Evolutionary conservation across 2,888 invertebrate species (phyloP).

Genomic region (Cinara cedri): DNA sequence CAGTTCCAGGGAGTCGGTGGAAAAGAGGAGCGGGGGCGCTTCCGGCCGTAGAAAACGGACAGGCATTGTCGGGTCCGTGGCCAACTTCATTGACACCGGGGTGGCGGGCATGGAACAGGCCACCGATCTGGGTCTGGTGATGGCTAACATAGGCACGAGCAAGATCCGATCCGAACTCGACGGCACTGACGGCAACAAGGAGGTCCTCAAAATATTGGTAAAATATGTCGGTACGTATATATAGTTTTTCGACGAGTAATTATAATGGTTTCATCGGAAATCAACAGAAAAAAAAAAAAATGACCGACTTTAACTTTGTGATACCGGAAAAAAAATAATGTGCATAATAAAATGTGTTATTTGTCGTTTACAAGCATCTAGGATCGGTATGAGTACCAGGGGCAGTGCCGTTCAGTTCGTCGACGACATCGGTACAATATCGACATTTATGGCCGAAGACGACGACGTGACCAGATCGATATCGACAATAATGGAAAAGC

Average conservation of each 20-base stretch:
- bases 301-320: no score
- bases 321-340: no score
- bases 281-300: no score
- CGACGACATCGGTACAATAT: background rate
- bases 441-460: slow-evolving; percentile 6
- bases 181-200: slow-evolving; percentile 11
- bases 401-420: background rate
- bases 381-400: background rate
- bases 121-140: slow-evolving; percentile 21
- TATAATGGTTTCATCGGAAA: no score
- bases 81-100: slow-evolving; percentile 2
- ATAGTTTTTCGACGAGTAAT: background rate
- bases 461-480: slow-evolving; percentile 14
- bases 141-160: slow-evolving; percentile 24
- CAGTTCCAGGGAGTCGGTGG: background rate
- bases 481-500: background rate
- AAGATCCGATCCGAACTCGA: slow-evolving; percentile 1
- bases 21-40: fast-evolving
- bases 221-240: slow-evolving; percentile 40
- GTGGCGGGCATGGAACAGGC: slow-evolving; percentile 2
- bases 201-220: slow-evolving; percentile 9
- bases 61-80: background rate
- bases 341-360: no score
- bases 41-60: background rate
- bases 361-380: background rate